A percentile compares a stretch with the other conserved stretches of the same genome.
Conservation (phyloP, 2,113 vertebrate species). For the Silurus meridionalis region DNA sequence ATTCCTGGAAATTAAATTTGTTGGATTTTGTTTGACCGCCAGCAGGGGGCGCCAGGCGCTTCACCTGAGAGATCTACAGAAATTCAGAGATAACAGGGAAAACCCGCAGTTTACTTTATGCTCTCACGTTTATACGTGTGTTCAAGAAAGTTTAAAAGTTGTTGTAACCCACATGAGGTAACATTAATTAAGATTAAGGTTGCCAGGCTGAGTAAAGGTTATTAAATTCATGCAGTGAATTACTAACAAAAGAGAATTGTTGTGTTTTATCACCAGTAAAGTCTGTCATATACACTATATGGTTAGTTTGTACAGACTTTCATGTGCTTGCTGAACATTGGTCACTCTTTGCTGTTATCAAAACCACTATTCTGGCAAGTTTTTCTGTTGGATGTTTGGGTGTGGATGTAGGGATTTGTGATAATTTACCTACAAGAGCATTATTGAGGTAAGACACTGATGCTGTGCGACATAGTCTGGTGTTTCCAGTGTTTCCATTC, state of each 20-base stretch:
- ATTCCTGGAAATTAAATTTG: background rate
- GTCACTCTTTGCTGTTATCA: background rate
- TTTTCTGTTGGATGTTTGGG: background rate
- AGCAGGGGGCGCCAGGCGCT: background rate
- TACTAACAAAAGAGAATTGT: background rate
- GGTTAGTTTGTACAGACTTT: background rate
- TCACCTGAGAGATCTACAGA: background rate
- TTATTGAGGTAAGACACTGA: background rate
- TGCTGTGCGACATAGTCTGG: background rate
- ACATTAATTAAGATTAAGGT: background rate
- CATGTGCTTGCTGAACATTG: background rate
- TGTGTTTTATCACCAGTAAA: background rate
- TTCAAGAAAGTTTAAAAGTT: background rate
- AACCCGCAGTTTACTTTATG: background rate
- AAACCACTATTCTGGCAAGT: background rate
- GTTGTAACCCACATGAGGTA: background rate
- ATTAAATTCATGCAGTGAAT: background rate
- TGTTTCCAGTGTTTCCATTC: background rate
- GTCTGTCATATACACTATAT: background rate
- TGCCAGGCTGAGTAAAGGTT: fast-evolving
- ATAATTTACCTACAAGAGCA: background rate
- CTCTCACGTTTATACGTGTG: background rate
- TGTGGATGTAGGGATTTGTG: background rate
- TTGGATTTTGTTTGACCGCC: background rate
- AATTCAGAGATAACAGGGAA: background rate